Evolutionary conservation across 2,888 invertebrate species (phyloP), one percentile per base, ranked within the genome.

Genomic region (Ferrisia virgata): DNA sequence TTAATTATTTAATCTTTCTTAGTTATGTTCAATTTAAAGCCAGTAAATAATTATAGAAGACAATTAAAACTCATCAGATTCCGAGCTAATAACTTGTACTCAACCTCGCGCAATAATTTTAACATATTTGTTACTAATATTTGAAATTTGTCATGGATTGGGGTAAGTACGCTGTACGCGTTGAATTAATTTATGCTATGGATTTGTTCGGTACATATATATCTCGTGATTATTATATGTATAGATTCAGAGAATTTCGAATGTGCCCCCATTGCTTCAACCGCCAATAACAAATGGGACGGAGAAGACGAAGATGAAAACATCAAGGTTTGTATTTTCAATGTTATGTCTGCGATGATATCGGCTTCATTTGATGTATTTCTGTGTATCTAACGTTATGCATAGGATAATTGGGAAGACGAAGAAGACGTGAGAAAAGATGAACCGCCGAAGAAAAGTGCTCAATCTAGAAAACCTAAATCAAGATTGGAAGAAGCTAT

Each of bases 331-430:
- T 86, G 88, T 88, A 82, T 79, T 11, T 33, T 28, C 15, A 13
- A 18, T 39, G 22, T 28, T 18, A n/a, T 5, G 13, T 79, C 11
- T 31, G 31, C 47, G n/a, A 69, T 64, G 11, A 64, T 64, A 28
- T 28, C 2, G 11, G 2, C 2, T 5, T 3, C 2, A 47, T 5
- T 47, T 5, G 8, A 22, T 18, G 18, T 78, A 43, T 25, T 76
- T 28, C n/a, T n/a, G n/a, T 47, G 2, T 43, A 28, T 78, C 25
- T 64, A 40, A 33, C 18, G 13, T 36, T 36, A 58, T 28, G 58
- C 87, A 15, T 89, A 97, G 96, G 97, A 97, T 88, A 96, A 94
- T 89, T 97, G 97, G 97, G 97, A 97, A 89, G 96, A 96, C 90
- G 95, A 94, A 69, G 93, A 93, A 88, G 95, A 95, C 87, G 93